A percentile compares a stretch with the other conserved stretches of the same genome.
These are phyloP conservation scores for Characodon lateralis DNA, from an alignment of 2,797 vertebrate genomes.

Conservation along the genomic window DNA sequence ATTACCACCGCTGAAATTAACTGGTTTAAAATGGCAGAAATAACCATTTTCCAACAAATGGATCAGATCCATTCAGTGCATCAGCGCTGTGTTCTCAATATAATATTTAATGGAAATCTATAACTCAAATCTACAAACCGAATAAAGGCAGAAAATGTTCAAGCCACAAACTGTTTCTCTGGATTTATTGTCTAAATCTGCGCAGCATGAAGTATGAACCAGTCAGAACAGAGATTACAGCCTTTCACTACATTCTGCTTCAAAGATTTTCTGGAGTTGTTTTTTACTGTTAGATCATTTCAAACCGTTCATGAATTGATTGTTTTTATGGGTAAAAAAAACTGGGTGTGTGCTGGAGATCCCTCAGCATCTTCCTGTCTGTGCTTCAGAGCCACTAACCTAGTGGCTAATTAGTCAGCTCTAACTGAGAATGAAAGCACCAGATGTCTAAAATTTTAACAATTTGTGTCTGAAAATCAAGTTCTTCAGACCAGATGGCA, in stretches of 20 bases:
- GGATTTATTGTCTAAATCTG: neutral
- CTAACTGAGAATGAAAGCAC: conserved; percentile 45
- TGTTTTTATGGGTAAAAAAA: conserved; percentile 19
- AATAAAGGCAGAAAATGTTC: neutral
- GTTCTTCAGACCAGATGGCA: conserved; percentile 28
- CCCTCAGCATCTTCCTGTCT: conserved; percentile 26
- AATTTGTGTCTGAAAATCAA: conserved; percentile 36
- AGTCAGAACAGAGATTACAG: neutral
- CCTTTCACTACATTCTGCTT: neutral
- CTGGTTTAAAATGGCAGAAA: conserved; percentile 4
- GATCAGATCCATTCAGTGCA: conserved; percentile 11
- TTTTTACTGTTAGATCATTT: conserved; percentile 19
- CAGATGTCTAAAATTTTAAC: conserved; percentile 57
- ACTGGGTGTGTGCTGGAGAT: conserved; percentile 31
- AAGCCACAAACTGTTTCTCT: conserved; percentile 1
- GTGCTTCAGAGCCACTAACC: conserved; percentile 31
- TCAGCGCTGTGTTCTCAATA: neutral
- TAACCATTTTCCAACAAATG: neutral
- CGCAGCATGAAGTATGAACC: conserved; percentile 1
- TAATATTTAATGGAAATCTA: neutral
- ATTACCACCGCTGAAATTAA: neutral
- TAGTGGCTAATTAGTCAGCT: conserved; percentile 55
- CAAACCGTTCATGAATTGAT: conserved; percentile 10
- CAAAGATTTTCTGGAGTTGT: neutral
- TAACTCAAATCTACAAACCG: conserved; percentile 6